phyloP scores from a whole-genome alignment of 2,888 invertebrate species.

The Agrochola litura region DNA sequence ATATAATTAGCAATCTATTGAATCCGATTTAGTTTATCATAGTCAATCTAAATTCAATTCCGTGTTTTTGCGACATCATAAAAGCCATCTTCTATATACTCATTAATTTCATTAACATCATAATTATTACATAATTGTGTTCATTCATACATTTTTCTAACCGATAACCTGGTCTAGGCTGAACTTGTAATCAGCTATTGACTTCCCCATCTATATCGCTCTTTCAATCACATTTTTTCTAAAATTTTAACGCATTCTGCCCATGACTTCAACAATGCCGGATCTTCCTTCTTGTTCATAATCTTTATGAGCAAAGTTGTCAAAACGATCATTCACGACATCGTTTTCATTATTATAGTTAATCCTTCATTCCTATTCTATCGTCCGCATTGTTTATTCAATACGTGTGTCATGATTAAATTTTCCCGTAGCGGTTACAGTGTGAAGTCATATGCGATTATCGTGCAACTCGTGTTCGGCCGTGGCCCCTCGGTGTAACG shows the following conservation, averaged over 20 bases:
- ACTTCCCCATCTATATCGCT: background rate
- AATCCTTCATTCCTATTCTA: slow-evolving; percentile 36
- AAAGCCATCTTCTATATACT: background rate
- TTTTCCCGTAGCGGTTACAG: slow-evolving; percentile 65
- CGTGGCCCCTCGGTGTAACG: slow-evolving; percentile 66
- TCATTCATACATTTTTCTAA: slow-evolving; percentile 2
- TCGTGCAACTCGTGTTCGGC: slow-evolving; percentile 71
- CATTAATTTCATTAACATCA: slow-evolving; percentile 1
- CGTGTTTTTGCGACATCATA: slow-evolving; percentile 19
- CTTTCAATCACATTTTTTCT: background rate
- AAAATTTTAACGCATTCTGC: background rate
- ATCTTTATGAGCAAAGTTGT: background rate
- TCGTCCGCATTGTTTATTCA: slow-evolving; percentile 50
- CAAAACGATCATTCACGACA: slow-evolving; percentile 12
- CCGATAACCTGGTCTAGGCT: background rate
- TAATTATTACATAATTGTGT: background rate
- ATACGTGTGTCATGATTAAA: slow-evolving; percentile 65
- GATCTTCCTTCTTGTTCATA: background rate
- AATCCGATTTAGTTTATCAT: slow-evolving; percentile 45
- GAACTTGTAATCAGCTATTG: background rate
- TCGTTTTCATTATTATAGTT: slow-evolving; percentile 11
- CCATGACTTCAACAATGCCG: background rate
- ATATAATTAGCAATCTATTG: slow-evolving; percentile 45
- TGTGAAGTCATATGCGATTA: slow-evolving; percentile 67
- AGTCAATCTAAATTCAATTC: slow-evolving; percentile 14